phyloP scores from a whole-genome alignment of 2,113 vertebrate genomes.

The Melanerpes aurifrons region DNA sequence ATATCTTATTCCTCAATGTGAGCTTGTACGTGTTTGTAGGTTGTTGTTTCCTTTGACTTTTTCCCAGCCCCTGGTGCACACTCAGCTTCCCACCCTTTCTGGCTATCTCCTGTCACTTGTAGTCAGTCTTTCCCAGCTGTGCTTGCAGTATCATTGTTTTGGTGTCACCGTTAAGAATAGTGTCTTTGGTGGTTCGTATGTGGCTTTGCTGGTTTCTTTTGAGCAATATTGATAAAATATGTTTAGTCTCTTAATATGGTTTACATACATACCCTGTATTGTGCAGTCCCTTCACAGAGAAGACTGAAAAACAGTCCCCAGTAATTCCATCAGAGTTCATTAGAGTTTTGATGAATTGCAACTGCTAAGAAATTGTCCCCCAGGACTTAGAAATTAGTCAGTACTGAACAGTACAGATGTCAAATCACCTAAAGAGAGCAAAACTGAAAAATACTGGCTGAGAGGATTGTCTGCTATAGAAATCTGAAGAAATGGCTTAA shows the following conservation, averaged over 20 bases:
- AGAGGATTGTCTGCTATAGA: background rate
- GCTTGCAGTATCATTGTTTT: background rate
- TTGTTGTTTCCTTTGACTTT: background rate
- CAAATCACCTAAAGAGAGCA: constrained; percentile 18
- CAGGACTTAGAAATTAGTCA: constrained; percentile 50
- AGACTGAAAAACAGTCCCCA: background rate
- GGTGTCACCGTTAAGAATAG: background rate
- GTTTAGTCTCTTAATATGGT: constrained; percentile 17
- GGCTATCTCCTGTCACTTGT: background rate
- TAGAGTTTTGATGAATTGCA: constrained; percentile 61
- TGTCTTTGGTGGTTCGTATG: background rate
- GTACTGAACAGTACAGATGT: background rate
- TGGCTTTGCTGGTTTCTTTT: constrained; percentile 1
- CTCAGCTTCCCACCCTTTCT: background rate
- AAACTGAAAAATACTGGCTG: background rate
- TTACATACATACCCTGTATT: background rate
- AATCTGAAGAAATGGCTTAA: background rate
- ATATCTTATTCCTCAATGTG: background rate
- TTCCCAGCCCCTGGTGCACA: background rate
- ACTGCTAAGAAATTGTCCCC: constrained; percentile 55
- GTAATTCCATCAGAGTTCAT: constrained; percentile 61
- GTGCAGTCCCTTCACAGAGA: background rate
- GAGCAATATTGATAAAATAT: constrained; percentile 14
- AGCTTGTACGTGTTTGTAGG: background rate
- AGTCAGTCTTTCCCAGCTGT: background rate